Evolutionary conservation across 2,797 vertebrate genomes (phyloP).

Genomic region (Bradypodion pumilum): DNA sequence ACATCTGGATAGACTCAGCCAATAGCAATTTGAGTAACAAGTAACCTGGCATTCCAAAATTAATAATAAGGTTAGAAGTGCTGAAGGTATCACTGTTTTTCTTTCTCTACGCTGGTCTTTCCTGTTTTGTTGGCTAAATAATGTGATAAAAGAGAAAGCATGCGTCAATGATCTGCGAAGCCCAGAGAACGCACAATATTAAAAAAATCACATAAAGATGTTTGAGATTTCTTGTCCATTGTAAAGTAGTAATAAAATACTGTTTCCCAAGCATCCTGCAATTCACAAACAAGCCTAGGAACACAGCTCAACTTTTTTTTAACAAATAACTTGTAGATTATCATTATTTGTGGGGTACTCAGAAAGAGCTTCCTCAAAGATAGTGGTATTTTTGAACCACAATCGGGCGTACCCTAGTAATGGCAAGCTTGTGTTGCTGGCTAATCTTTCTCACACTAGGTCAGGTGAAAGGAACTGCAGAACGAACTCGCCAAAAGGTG

Average conservation of each 20-base stretch:
- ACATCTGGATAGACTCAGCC: conserved; percentile 42
- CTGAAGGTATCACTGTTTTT: conserved; percentile 34
- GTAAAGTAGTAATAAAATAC: conserved; percentile 64
- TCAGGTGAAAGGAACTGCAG: too few species aligned
- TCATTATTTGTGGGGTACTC: not conserved
- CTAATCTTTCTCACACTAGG: too few species aligned
- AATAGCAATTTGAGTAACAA: conserved; percentile 32
- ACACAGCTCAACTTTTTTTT: not conserved
- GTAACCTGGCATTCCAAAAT: conserved; percentile 37
- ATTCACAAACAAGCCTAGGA: conserved; percentile 45
- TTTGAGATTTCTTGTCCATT: conserved; percentile 57
- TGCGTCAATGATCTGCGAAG: conserved; percentile 58
- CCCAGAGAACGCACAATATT: conserved; percentile 53
- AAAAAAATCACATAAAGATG: conserved; percentile 71
- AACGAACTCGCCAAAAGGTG: too few species aligned
- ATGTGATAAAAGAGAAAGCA: conserved; percentile 41
- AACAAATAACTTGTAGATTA: conserved; percentile 37
- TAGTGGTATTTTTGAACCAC: too few species aligned
- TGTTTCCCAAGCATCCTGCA: conserved; percentile 49
- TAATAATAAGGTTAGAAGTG: conserved; percentile 51
- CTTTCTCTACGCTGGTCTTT: not conserved
- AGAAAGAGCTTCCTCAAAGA: too few species aligned
- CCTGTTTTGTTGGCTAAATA: conserved; percentile 26
- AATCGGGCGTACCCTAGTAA: too few species aligned
- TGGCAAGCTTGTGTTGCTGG: too few species aligned